Conservation (phyloP, 2,113 vertebrate species). For the Malurus melanocephalus region DNA sequence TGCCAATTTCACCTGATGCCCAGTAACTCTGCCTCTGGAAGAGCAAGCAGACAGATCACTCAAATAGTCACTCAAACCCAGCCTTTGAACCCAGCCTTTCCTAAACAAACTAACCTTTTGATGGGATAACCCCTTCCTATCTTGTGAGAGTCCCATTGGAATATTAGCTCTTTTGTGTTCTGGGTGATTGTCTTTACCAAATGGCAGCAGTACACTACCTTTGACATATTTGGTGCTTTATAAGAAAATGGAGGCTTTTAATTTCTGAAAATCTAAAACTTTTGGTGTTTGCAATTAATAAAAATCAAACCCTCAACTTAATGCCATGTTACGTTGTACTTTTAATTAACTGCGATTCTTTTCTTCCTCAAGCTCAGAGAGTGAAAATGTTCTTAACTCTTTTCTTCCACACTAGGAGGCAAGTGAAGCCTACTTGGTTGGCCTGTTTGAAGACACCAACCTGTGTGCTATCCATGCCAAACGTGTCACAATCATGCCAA, state of each 20-base stretch:
- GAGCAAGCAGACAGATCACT: not conserved
- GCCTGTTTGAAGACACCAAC: slow-evolving; percentile 88
- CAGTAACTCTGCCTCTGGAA: not conserved
- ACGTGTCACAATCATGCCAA: slow-evolving; percentile 88
- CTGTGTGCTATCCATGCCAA: slow-evolving; percentile 88
- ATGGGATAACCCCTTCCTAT: not conserved
- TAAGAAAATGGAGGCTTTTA: not conserved
- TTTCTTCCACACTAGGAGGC: slow-evolving; percentile 74
- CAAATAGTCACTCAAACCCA: not conserved
- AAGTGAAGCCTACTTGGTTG: slow-evolving; percentile 86
- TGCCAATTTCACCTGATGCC: not conserved
- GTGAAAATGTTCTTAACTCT: not conserved
- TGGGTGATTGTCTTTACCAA: not conserved
- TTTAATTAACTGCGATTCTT: not conserved
- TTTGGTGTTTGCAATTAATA: not conserved
- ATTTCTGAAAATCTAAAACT: not conserved
- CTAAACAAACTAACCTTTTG: not conserved
- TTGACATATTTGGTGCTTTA: not conserved
- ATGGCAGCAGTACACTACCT: not conserved
- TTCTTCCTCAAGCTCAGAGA: not conserved
- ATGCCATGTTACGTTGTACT: accelerated
- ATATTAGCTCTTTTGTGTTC: not conserved
- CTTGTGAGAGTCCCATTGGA: not conserved
- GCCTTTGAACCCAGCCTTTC: not conserved
- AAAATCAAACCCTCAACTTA: not conserved